Evolutionary conservation across 2,113 vertebrate genomes (phyloP).

Genomic region (Cariama cristata): DNA sequence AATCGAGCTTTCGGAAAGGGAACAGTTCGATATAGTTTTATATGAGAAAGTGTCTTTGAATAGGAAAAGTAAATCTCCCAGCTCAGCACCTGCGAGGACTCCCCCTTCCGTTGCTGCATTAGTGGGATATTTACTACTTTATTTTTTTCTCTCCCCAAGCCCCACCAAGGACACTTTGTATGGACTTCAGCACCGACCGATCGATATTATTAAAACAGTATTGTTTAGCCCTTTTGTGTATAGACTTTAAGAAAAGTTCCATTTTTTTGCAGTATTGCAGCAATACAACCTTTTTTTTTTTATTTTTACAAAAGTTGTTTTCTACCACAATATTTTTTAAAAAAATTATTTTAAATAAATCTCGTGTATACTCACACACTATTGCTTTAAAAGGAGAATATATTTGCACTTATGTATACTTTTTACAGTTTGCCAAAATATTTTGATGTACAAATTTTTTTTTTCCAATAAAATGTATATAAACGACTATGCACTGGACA

Average conservation of each 20-base stretch:
- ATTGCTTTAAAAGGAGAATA: slow-evolving; percentile 87
- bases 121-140: background rate
- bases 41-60: slow-evolving; percentile 13
- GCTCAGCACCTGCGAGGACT: slow-evolving; percentile 22
- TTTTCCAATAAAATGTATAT: slow-evolving; percentile 91
- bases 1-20: slow-evolving; percentile 35
- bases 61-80: slow-evolving; percentile 45
- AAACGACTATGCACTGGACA: slow-evolving; percentile 65
- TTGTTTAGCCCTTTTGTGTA: slow-evolving; percentile 58
- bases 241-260: slow-evolving; percentile 57
- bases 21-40: background rate
- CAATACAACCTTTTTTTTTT: slow-evolving; percentile 61
- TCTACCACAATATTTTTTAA: slow-evolving; percentile 78
- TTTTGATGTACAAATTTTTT: slow-evolving; percentile 86
- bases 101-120: background rate
- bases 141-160: background rate
- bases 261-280: slow-evolving; percentile 53
- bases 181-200: slow-evolving; percentile 59
- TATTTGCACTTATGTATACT: slow-evolving; percentile 97
- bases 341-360: slow-evolving; percentile 76
- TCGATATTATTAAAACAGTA: slow-evolving; percentile 54
- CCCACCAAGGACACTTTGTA: slow-evolving; percentile 2
- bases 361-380: slow-evolving; percentile 84
- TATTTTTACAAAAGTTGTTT: slow-evolving; percentile 73
- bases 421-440: slow-evolving; percentile 82